A percentile compares a stretch with the other conserved stretches of the same genome.
These are phyloP conservation scores for Diarsia mendica DNA, from an alignment of 2,888 invertebrate species.

Conservation along the genomic window DNA sequence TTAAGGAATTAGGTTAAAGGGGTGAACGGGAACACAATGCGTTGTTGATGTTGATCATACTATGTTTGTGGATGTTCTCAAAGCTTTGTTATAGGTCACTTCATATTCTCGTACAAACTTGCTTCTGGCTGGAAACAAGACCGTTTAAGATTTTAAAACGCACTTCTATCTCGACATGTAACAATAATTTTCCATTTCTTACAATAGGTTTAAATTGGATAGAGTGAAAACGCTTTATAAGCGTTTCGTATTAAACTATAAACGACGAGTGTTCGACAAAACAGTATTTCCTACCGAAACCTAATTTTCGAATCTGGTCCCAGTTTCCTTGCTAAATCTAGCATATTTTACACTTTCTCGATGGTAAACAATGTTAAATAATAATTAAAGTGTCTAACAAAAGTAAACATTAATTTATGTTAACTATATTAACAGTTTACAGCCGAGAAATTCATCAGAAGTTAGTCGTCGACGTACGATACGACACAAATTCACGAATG, in stretches of 20 bases:
- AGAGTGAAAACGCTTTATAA: background rate
- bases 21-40: constrained; percentile 29
- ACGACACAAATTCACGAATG: no score
- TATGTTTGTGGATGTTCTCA: constrained; percentile 31
- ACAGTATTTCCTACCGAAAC: background rate
- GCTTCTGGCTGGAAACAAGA: background rate
- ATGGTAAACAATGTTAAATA: background rate
- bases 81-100: constrained; percentile 23
- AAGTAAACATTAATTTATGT: background rate
- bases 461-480: no score
- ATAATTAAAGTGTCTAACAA: background rate
- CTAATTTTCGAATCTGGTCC: background rate
- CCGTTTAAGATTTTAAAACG: background rate
- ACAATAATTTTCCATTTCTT: background rate
- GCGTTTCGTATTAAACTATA: background rate
- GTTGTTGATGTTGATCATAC: constrained; percentile 11
- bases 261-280: background rate
- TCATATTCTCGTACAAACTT: background rate
- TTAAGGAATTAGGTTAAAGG: constrained; percentile 10
- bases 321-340: background rate
- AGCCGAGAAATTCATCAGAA: no score
- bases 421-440: no score
- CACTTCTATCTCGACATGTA: background rate
- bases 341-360: background rate
- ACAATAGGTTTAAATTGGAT: background rate